Conservation (phyloP, 2,888 invertebrate species). For the Meghimatium bilineatum region DNA sequence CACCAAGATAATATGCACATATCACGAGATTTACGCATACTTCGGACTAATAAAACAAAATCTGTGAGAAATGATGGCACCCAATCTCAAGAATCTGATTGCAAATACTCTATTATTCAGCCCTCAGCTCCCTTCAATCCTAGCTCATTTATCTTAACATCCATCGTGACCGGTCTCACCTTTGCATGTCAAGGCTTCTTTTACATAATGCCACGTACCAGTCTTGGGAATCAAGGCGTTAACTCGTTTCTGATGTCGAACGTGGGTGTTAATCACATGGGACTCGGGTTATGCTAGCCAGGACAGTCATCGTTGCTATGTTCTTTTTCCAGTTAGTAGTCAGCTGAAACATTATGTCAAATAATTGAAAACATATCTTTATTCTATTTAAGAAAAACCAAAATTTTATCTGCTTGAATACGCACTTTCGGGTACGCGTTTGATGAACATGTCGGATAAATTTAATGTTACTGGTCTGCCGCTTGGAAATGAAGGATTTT, state of each 20-base stretch:
- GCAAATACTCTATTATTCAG: neutral
- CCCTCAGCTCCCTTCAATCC: neutral
- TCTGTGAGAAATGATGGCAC: neutral
- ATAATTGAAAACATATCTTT: too few species aligned
- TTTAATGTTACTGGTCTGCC: too few species aligned
- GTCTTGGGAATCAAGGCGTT: neutral
- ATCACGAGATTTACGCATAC: neutral
- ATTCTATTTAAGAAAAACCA: too few species aligned
- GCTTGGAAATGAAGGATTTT: too few species aligned
- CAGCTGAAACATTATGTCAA: too few species aligned
- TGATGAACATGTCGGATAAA: too few species aligned
- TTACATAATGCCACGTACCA: neutral
- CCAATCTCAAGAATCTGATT: neutral
- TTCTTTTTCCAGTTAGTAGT: too few species aligned
- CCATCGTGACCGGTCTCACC: neutral
- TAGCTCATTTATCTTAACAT: neutral
- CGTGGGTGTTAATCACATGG: neutral
- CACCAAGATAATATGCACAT: neutral
- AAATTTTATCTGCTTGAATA: too few species aligned
- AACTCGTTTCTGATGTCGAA: constrained; percentile 6
- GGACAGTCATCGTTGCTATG: neutral
- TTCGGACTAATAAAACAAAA: neutral
- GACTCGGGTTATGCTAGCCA: neutral
- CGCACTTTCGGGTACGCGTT: too few species aligned
- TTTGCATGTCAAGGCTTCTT: constrained; percentile 14